Evolutionary conservation across 2,888 invertebrate species (phyloP), one percentile per base, ranked within the genome.

Genomic region (Hirudinaria manillensis): DNA sequence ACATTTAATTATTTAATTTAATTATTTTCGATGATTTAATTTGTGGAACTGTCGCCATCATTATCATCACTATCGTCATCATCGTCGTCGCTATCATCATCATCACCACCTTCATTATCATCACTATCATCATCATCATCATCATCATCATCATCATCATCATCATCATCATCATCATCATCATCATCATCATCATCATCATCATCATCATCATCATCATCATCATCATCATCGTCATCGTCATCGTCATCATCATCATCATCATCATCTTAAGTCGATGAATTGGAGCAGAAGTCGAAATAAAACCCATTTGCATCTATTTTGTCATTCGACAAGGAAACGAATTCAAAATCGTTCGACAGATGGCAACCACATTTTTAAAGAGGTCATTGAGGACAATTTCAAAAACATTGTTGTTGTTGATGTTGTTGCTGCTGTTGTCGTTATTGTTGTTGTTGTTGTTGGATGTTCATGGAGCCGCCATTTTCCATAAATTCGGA

Each of bases 71-170:
- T 70, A 75, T 75, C 75, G 55, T 73, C 73, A 34, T 73, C 65
- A 34, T 65, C 66, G 53, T 75, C 61, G 34, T 75, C 70, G 32
- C 71, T 29, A 61, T 71, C 71, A 71, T 72, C 71, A 71, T 75
- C 71, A 61, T 75, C 71, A 66, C 56, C 72, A 72, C 65, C 76
- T 36, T 76, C 76, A 72, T 76, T 66, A 72, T 75, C 72, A 75
- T 72, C 72, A 71, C 72, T 45, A 55, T 70, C 56, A 56, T 75
- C 70, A 56, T 75, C 61, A 61, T 71, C 71, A 71, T 72, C 71
- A 71, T 75, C 71, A 71, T 75, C 75, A 72, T 76, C 76, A 72
- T 72, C 72, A 61, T 76, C 72, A 66, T 72, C 65, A 72, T 75
- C 72, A 75, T 72, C 75, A 71, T 75, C 72, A 61, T 76, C 72